Conservation (phyloP, 2,797 vertebrate genomes). For the Parauchenoglanis punctatus region DNA sequence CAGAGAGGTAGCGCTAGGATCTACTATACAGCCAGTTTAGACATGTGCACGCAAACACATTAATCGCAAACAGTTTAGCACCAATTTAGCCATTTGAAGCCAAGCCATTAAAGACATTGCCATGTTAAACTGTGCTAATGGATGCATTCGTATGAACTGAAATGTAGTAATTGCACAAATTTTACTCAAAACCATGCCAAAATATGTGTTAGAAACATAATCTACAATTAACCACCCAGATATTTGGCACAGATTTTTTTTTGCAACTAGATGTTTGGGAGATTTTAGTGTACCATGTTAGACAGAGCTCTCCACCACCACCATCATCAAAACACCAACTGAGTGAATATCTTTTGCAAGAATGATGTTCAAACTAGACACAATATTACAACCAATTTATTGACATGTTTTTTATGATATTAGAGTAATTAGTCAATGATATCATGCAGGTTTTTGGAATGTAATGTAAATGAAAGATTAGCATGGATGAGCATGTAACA, state of each 20-base stretch:
- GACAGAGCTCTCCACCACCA: background rate
- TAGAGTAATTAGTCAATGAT: background rate
- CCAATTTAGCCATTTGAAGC: background rate
- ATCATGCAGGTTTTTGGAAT: background rate
- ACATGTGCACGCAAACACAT: constrained; percentile 33
- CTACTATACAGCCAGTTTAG: constrained; percentile 1
- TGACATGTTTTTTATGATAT: background rate
- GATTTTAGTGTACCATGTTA: background rate
- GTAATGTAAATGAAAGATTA: background rate
- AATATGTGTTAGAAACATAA: background rate
- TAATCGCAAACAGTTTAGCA: background rate
- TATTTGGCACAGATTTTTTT: background rate
- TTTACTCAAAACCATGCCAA: background rate
- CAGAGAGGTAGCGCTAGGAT: constrained; percentile 26
- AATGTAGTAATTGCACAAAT: background rate
- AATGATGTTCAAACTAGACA: background rate
- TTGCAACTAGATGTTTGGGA: background rate
- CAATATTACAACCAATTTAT: background rate
- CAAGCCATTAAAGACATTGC: background rate
- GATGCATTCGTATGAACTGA: background rate
- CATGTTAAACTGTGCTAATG: background rate
- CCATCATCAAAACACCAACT: background rate
- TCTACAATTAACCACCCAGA: background rate
- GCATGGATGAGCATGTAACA: background rate
- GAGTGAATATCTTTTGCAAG: background rate